Base-by-base conservation (phyloP, 2,888 invertebrate genomes). In the Flexamia atlantica region DNA sequence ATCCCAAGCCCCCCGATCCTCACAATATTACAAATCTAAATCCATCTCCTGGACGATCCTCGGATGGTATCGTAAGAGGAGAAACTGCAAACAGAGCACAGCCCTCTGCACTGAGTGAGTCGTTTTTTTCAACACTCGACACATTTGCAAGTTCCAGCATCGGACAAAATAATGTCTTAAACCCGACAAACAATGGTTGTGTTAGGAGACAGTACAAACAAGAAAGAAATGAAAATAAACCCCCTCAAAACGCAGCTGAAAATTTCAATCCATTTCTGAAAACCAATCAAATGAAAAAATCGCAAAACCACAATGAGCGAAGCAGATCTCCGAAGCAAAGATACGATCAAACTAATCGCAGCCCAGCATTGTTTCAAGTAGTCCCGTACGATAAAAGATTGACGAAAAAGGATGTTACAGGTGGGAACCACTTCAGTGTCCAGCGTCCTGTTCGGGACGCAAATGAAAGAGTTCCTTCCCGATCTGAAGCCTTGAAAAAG, bases 401-500 rank as follows among this genome's bases (percentile, higher is more conserved):
- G 17, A 72, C 10, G 9, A 17, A 68, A n/a, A 36, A 7, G 30
- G 40, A 40, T 20, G 1, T 72, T 72, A 23, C 72, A 72, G 72
- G 72, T 72, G 17, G 72, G 20, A 72, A 72, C 14, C 40, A 40
- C 14, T 40, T 72, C 72, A 72, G n/a, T n/a, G 30, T 72, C 1
- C 32, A 72, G 12, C 36, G 72, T n/a, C 72, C 72, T 20, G 72
- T 40, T 3, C 36, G 42, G 12, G 72, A 40, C 40, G 7, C 40
- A n/a, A 72, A 72, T 17, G 40, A 72, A 72, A 32, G 72, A 72
- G 72, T 72, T 20, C 20, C 20, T 40, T 28, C 72, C 2, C 7
- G 72, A 7, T 10, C 5, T 7, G 72, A 72, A 42, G 72, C 72
- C 9, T 36, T 68, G 30, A 14, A 36, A 30, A 68, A 32, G n/a